Conservation (phyloP, 2,888 invertebrate genomes). For the Carcina quercana region DNA sequence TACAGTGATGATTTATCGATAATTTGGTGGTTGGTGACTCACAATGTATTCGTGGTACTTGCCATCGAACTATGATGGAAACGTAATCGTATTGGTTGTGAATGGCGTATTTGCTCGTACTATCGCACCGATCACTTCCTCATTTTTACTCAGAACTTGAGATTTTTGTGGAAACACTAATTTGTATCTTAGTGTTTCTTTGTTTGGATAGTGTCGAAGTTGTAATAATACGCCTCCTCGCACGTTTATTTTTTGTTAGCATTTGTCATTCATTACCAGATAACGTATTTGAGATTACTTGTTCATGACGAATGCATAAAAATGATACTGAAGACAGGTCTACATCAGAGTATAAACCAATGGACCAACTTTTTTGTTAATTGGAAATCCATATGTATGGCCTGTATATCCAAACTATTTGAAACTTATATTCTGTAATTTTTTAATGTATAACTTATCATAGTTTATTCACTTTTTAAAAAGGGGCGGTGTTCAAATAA, state of each 20-base stretch:
- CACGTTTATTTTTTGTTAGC: slow-evolving; percentile 8
- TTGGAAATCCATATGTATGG: too few relatives aligned
- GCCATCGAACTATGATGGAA: slow-evolving; percentile 46
- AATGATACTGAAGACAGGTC: too few relatives aligned
- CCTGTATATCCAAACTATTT: too few relatives aligned
- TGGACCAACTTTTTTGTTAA: too few relatives aligned
- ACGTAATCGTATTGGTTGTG: slow-evolving; percentile 45
- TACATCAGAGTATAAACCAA: too few relatives aligned
- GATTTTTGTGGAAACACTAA: slow-evolving; percentile 3
- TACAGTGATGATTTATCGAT: slow-evolving; percentile 4
- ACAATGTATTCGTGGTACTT: slow-evolving; percentile 51
- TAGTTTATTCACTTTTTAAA: too few relatives aligned
- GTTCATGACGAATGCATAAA: too few relatives aligned
- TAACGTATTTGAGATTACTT: too few relatives aligned
- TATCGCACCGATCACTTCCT: slow-evolving; percentile 32
- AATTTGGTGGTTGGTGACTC: slow-evolving; percentile 43
- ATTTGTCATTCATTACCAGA: too few relatives aligned
- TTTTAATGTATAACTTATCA: too few relatives aligned
- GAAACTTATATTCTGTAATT: too few relatives aligned
- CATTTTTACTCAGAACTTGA: slow-evolving; percentile 11
- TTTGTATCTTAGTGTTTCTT: slow-evolving; percentile 20
- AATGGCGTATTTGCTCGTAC: slow-evolving; percentile 49
- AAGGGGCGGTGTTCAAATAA: too few relatives aligned
- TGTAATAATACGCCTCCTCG: slow-evolving; percentile 44
- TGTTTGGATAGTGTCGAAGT: slow-evolving; percentile 23